Conservation (phyloP, 37 sponge, comb jelly and placozoan genomes). For the Haliclona indistincta region DNA sequence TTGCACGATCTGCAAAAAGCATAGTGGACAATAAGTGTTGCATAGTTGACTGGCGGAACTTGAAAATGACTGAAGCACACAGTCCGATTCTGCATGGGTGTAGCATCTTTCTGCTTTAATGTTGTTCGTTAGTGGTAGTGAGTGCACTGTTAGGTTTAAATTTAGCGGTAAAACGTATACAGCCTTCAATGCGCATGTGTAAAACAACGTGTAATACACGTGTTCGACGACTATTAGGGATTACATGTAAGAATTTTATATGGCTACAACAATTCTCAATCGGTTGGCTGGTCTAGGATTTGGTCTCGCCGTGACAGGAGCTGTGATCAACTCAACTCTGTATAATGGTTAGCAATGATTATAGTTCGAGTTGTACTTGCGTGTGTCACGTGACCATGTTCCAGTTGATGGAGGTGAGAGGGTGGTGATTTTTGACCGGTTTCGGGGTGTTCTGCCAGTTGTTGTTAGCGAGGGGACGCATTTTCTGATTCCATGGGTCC, state of each 20-base stretch:
- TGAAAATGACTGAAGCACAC: too few relatives aligned
- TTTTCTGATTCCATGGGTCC: constrained; percentile 88
- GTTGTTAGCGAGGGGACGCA: constrained; percentile 96
- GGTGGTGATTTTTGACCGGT: constrained; percentile 92
- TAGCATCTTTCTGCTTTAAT: too few relatives aligned
- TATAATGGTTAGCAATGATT: constrained; percentile 76
- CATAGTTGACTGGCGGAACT: too few relatives aligned
- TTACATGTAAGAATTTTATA: constrained; percentile 20
- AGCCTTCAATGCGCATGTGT: constrained; percentile 12
- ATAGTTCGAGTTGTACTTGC: background rate
- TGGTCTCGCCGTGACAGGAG: constrained; percentile 81
- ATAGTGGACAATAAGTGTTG: too few relatives aligned
- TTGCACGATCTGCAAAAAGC: too few relatives aligned
- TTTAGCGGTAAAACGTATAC: too few relatives aligned
- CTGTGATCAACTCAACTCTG: constrained; percentile 76
- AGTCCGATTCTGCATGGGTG: too few relatives aligned
- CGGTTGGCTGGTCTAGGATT: constrained; percentile 70
- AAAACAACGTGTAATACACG: too few relatives aligned
- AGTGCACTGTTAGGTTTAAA: too few relatives aligned
- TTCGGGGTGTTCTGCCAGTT: constrained; percentile 76
- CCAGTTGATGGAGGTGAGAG: constrained; percentile 94
- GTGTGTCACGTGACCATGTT: background rate
- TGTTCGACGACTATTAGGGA: background rate
- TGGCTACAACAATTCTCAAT: constrained; percentile 50
- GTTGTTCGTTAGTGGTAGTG: too few relatives aligned